Percentiles rank a stretch among this genome's conserved stretches.
Conservation (phyloP, 92 coral and sea anemone species). For the Umimayanthus chanpuru region DNA sequence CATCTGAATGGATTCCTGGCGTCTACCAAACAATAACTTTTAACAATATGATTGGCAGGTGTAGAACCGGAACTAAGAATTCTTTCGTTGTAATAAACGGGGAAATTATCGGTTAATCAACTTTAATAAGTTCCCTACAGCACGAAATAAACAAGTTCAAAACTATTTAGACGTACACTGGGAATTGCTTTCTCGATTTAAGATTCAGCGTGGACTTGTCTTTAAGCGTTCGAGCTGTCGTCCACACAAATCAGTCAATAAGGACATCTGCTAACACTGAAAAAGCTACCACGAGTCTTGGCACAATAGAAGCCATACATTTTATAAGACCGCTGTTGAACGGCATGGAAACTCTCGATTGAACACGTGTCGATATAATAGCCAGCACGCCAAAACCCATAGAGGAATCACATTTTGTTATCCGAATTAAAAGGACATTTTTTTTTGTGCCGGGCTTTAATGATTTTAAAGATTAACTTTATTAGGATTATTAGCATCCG, state of each 20-base stretch:
- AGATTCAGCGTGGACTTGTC: background rate
- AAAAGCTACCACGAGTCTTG: slow-evolving; percentile 29
- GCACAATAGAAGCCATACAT: slow-evolving; percentile 31
- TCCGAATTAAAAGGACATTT: background rate
- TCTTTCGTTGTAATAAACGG: background rate
- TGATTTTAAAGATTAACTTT: background rate
- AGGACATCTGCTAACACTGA: slow-evolving; percentile 1
- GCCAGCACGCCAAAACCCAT: background rate
- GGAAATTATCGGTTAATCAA: too few species aligned
- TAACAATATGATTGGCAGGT: background rate
- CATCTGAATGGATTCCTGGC: background rate
- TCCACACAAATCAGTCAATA: background rate
- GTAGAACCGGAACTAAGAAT: background rate
- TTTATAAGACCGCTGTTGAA: slow-evolving; percentile 21
- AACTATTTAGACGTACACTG: too few species aligned
- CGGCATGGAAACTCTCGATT: slow-evolving; percentile 27
- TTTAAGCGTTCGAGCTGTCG: background rate
- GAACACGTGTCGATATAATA: slow-evolving; percentile 30
- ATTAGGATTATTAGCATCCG: too few species aligned
- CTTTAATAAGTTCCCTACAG: background rate
- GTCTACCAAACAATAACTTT: background rate
- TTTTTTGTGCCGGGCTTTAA: background rate
- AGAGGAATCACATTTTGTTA: background rate
- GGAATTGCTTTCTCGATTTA: background rate
- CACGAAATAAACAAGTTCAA: background rate